Conservation (phyloP, 2,797 vertebrate species). For the Pantherophis vulpinus region DNA sequence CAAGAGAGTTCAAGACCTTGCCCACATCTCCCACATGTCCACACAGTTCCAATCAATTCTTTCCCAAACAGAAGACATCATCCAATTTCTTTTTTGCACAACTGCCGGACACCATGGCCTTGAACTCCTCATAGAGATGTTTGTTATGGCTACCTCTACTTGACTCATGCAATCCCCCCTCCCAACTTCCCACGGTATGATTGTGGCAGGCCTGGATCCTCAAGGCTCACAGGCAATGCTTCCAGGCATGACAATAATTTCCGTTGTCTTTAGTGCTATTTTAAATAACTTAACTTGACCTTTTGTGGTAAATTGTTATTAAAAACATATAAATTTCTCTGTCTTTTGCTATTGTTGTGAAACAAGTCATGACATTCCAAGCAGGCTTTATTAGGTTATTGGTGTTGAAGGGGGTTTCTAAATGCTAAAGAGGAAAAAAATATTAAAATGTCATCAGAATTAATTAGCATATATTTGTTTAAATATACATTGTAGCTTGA, state of each 20-base stretch:
- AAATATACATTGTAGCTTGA: conserved; percentile 31
- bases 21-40: no score
- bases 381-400: conserved; percentile 31
- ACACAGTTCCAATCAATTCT: no score
- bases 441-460: conserved; percentile 53
- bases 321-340: conserved; percentile 16
- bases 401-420: conserved; percentile 23
- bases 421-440: conserved; percentile 32
- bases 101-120: no score
- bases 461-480: conserved; percentile 55
- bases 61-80: no score
- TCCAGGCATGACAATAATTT: neutral
- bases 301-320: conserved; percentile 21
- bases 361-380: conserved; percentile 33
- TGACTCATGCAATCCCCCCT: no score
- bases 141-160: no score
- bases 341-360: conserved; percentile 14
- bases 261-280: neutral
- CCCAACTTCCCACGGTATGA: no score
- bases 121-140: no score
- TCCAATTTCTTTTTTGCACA: no score
- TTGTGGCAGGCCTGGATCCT: no score
- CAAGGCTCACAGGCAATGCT: no score
- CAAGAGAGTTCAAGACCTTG: no score
- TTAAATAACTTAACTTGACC: neutral